Evolutionary conservation across 2,888 invertebrate genomes (phyloP).

Genomic region (Crioceris asparagi): DNA sequence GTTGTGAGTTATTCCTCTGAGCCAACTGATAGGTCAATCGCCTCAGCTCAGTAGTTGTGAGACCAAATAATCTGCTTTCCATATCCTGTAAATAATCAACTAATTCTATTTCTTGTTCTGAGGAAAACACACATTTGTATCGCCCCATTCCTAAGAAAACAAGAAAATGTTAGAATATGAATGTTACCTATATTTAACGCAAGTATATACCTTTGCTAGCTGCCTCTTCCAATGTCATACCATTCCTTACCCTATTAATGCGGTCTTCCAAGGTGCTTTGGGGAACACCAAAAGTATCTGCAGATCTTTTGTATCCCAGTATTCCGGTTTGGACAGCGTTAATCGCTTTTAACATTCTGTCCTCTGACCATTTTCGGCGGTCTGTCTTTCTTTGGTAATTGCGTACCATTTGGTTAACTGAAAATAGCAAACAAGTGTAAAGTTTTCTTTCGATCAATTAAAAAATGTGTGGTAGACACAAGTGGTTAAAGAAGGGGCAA

Average conservation of each 20-base stretch:
- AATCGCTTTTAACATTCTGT: too few relatives aligned
- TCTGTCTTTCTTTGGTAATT: too few relatives aligned
- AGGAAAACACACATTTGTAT: constrained; percentile 2
- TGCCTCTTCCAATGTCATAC: too few relatives aligned
- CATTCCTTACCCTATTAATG: too few relatives aligned
- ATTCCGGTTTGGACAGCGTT: not conserved
- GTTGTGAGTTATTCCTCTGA: constrained; percentile 2
- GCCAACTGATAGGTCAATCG: constrained; percentile 7
- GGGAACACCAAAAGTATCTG: not conserved
- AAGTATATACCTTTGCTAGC: too few relatives aligned
- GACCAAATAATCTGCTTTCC: constrained; percentile 9
- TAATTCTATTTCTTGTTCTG: constrained; percentile 8
- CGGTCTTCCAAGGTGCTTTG: not conserved
- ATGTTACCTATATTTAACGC: too few relatives aligned
- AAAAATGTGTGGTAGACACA: too few relatives aligned
- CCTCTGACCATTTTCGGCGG: too few relatives aligned
- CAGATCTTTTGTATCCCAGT: not conserved
- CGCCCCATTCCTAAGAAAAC: not conserved
- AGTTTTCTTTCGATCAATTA: not conserved
- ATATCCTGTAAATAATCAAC: constrained; percentile 6
- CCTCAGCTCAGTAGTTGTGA: constrained; percentile 6
- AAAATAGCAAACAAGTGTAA: not conserved
- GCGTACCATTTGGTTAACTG: too few relatives aligned
- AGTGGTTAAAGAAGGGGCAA: too few relatives aligned
- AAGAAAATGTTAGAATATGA: not conserved